Evolutionary conservation across 2,888 invertebrate genomes (phyloP).

Genomic region (Scaptomyza tumidula): DNA sequence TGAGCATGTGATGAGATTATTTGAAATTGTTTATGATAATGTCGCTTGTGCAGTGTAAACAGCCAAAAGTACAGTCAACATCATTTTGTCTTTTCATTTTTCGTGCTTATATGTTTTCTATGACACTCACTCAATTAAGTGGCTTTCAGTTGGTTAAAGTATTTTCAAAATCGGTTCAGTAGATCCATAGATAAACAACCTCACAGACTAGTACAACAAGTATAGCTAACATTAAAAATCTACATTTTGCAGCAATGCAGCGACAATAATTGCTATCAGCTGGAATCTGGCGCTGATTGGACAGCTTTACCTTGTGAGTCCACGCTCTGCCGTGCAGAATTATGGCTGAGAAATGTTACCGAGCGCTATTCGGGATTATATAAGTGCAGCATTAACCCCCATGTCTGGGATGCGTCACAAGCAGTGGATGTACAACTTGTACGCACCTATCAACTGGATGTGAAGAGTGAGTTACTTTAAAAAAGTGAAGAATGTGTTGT

Average conservation of each 20-base stretch:
- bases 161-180: too few species aligned
- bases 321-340: conserved; percentile 74
- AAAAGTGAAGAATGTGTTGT: too few species aligned
- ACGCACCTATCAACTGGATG: conserved; percentile 82
- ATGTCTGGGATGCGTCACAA: conserved; percentile 67
- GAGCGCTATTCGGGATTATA: conserved; percentile 83
- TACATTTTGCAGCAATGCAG: conserved; percentile 76
- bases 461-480: conserved; percentile 74
- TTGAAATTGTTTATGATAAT: neutral
- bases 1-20: conserved; percentile 32
- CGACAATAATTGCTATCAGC: conserved; percentile 75
- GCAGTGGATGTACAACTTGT: conserved; percentile 81
- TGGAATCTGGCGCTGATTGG: conserved; percentile 74
- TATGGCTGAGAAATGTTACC: conserved; percentile 81
- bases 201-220: too few species aligned
- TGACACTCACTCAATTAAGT: neutral
- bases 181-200: neutral
- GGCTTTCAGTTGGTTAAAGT: neutral
- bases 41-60: too few species aligned
- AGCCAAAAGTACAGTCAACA: too few species aligned
- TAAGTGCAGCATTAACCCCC: conserved; percentile 82
- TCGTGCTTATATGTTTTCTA: too few species aligned
- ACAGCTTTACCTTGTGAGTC: conserved; percentile 78
- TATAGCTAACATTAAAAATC: too few species aligned
- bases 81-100: too few species aligned